Percentiles rank a stretch among this genome's conserved stretches.
Conservation (phyloP, 2,797 vertebrate genomes). For the Phoeniculus purpureus region DNA sequence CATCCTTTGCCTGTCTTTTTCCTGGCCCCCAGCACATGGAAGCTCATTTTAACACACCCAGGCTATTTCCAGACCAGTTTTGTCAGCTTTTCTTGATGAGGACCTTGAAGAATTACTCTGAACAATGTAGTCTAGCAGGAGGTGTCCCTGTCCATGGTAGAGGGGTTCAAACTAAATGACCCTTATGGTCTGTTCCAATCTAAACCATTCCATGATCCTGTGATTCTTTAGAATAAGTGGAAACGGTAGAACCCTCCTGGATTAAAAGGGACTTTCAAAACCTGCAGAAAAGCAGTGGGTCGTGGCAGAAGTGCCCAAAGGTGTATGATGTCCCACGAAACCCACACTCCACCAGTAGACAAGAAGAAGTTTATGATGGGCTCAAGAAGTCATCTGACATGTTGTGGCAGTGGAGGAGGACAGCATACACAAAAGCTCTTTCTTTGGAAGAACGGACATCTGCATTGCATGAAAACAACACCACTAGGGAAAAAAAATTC, state of each 20-base stretch:
- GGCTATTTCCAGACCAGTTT: neutral
- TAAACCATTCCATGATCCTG: too few species aligned
- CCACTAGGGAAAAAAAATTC: neutral
- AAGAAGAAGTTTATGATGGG: neutral
- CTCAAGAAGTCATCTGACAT: neutral
- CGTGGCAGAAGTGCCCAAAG: neutral
- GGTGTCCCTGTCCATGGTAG: too few species aligned
- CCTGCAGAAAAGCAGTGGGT: neutral
- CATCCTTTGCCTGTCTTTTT: fast-evolving
- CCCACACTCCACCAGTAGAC: neutral
- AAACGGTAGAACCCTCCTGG: neutral
- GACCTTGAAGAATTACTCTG: neutral
- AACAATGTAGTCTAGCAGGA: neutral
- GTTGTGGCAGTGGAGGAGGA: neutral
- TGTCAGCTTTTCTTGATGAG: neutral
- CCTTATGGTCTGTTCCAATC: too few species aligned
- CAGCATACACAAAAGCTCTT: neutral
- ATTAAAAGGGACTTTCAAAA: neutral
- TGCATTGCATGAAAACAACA: neutral
- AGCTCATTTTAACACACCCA: neutral
- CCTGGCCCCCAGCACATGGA: neutral
- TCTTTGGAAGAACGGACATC: slow-evolving; percentile 20
- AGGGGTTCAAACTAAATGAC: too few species aligned
- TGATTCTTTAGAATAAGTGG: neutral
- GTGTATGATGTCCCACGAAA: neutral